Percentiles rank a stretch among this genome's conserved stretches.
phyloP scores from a whole-genome alignment of 2,888 invertebrate species.

The Caenorhabditis parvicauda region DNA sequence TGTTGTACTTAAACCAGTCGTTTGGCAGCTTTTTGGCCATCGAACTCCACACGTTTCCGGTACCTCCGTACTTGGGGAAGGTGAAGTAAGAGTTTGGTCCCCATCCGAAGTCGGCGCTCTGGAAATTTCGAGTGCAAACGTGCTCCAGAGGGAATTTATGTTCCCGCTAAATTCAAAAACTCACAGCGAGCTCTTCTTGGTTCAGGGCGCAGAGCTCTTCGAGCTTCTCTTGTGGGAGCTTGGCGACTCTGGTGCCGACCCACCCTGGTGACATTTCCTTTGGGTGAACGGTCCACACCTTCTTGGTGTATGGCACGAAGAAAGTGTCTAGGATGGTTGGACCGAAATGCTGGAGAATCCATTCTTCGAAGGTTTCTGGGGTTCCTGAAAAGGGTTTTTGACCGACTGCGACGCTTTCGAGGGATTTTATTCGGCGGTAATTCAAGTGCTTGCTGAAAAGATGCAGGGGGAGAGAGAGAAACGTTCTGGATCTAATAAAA shows the following conservation, averaged over 20 bases:
- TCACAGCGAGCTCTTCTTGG: constrained; percentile 50
- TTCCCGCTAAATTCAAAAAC: background rate
- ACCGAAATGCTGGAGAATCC: constrained; percentile 60
- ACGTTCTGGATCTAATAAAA: too few relatives aligned
- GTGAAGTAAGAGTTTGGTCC: constrained; percentile 60
- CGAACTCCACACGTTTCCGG: constrained; percentile 60
- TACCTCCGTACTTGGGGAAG: constrained; percentile 62
- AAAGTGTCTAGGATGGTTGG: constrained; percentile 57
- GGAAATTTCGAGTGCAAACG: background rate
- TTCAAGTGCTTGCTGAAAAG: too few relatives aligned
- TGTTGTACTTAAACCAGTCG: constrained; percentile 55
- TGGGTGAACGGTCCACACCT: constrained; percentile 61
- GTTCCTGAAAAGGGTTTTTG: too few relatives aligned
- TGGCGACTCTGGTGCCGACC: constrained; percentile 61
- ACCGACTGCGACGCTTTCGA: background rate
- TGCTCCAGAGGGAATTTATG: background rate
- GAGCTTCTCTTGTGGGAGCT: constrained; percentile 59
- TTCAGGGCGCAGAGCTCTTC: constrained; percentile 59
- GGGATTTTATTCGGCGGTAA: too few relatives aligned
- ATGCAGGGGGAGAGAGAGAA: too few relatives aligned
- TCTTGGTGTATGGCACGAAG: constrained; percentile 62
- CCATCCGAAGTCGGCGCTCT: constrained; percentile 62
- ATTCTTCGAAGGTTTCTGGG: constrained; percentile 58
- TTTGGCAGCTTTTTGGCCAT: constrained; percentile 56
- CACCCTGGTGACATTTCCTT: constrained; percentile 58